A percentile compares a stretch with the other conserved stretches of the same genome.
These are phyloP conservation scores for Apostichopus parvimensis DNA, from an alignment of 35 echinoderm and acorn worm genomes.

Conservation along the genomic window DNA sequence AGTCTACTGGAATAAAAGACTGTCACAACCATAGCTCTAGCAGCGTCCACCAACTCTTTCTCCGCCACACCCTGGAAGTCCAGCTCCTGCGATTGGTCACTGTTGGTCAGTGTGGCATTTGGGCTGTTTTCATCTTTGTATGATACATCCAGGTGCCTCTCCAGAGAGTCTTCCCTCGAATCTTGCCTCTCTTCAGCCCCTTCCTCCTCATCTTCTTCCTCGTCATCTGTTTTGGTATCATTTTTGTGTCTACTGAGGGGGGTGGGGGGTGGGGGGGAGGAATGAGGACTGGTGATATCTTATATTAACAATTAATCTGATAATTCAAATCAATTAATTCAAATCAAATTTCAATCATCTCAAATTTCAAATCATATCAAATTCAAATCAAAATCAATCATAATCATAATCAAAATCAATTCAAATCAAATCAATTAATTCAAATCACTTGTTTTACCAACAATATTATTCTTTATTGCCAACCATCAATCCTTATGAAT, in stretches of 20 bases:
- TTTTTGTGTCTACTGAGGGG: slow-evolving; percentile 13
- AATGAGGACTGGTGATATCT: neutral
- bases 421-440: too few species aligned
- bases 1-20: slow-evolving; percentile 88
- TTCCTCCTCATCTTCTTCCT: slow-evolving; percentile 39
- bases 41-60: slow-evolving; percentile 60
- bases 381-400: too few species aligned
- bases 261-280: neutral
- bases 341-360: too few species aligned
- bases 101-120: slow-evolving; percentile 66
- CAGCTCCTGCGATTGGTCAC: slow-evolving; percentile 52
- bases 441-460: too few species aligned
- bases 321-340: too few species aligned
- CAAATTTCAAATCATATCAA: too few species aligned
- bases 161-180: slow-evolving; percentile 72
- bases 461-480: too few species aligned
- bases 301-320: too few species aligned
- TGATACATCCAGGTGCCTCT: slow-evolving; percentile 72
- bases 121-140: slow-evolving; percentile 75
- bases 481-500: too few species aligned
- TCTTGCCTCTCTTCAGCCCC: slow-evolving; percentile 59
- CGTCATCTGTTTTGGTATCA: slow-evolving; percentile 20
- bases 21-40: slow-evolving; percentile 73
- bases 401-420: too few species aligned
- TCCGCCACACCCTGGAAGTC: slow-evolving; percentile 56